Percentiles rank a stretch among this genome's conserved stretches.
Conservation (phyloP, 30 jellyfish, hydroid and myxozoan genomes). For the Haliclystus octoradiatus region DNA sequence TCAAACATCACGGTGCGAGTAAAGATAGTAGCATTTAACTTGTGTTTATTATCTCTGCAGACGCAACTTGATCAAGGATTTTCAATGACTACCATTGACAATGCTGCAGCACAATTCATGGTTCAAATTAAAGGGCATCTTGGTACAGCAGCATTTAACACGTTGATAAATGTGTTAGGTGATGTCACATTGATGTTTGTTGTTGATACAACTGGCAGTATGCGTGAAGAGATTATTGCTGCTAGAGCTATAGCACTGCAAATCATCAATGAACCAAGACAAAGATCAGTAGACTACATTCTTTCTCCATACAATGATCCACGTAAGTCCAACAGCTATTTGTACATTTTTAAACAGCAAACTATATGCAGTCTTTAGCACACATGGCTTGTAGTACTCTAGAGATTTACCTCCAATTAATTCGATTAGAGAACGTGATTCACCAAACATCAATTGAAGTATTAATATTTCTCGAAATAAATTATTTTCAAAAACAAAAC, state of each 20-base stretch:
- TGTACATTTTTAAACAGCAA: no score
- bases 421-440: no score
- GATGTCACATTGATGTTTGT: constrained; percentile 75
- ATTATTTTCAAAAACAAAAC: no score
- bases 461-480: no score
- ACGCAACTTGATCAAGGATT: constrained; percentile 52
- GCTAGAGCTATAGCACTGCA: constrained; percentile 65
- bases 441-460: no score
- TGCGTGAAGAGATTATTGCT: constrained; percentile 57
- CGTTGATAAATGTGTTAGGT: constrained; percentile 57
- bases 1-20: no score
- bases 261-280: constrained; percentile 38
- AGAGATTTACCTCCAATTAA: no score
- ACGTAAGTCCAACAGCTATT: no score
- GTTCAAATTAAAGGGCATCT: constrained; percentile 33
- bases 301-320: constrained; percentile 85
- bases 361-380: no score
- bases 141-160: constrained; percentile 44
- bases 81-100: constrained; percentile 52
- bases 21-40: no score
- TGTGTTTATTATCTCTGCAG: constrained; percentile 13
- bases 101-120: constrained; percentile 59
- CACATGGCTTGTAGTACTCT: no score
- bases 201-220: constrained; percentile 73
- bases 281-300: constrained; percentile 60